phyloP scores from a whole-genome alignment of 2,888 invertebrate species.

The Cantharis rustica region DNA sequence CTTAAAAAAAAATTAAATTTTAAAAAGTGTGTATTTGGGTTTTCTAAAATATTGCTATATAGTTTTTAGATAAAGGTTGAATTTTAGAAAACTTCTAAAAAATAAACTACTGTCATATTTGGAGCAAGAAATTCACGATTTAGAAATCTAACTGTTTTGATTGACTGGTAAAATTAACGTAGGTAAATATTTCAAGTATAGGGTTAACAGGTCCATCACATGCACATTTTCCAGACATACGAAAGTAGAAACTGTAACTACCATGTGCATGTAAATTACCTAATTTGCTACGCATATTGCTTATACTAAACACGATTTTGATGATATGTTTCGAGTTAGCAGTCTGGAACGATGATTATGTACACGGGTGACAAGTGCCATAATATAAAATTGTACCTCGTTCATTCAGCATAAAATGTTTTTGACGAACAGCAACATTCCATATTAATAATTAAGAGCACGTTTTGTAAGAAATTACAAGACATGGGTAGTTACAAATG shows the following conservation, averaged over 20 bases:
- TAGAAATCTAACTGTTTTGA: background rate
- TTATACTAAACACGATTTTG: conserved; percentile 19
- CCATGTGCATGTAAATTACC: conserved; percentile 6
- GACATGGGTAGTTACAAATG: background rate
- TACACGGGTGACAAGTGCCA: conserved; percentile 27
- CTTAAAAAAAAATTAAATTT: too few species aligned
- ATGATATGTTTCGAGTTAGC: conserved; percentile 18
- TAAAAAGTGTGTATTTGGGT: too few species aligned
- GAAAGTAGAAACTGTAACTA: conserved; percentile 4
- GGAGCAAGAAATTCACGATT: background rate
- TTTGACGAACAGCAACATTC: background rate
- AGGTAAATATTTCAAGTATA: background rate
- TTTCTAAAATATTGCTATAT: too few species aligned
- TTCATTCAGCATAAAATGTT: conserved; percentile 15
- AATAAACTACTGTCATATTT: background rate
- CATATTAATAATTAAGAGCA: background rate
- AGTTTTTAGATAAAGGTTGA: background rate
- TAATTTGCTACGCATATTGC: conserved; percentile 27
- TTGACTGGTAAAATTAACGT: background rate
- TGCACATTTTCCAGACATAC: background rate
- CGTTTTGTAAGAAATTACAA: background rate
- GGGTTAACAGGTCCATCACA: background rate
- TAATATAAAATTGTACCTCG: conserved; percentile 10
- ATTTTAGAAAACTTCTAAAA: background rate
- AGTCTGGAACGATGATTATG: conserved; percentile 17